Conservation (phyloP, 1,140 invertebrate genomes). For the Platyscapa corneri region DNA sequence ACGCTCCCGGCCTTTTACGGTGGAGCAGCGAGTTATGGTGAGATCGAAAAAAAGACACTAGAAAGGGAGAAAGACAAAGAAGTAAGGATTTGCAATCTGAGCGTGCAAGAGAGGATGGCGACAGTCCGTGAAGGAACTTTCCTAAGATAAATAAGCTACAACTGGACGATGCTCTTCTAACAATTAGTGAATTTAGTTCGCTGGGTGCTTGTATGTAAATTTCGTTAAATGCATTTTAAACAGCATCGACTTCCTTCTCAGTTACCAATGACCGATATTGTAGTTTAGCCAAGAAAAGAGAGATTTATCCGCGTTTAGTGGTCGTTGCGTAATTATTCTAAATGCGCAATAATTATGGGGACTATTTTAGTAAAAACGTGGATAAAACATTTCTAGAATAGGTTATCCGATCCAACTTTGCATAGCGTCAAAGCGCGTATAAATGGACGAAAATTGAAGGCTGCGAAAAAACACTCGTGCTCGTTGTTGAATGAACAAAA, state of each 20-base stretch:
- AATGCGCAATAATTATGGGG: no score
- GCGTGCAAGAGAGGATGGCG: not conserved
- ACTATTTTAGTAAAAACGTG: no score
- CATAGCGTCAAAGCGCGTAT: no score
- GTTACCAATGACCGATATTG: not conserved
- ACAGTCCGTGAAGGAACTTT: not conserved
- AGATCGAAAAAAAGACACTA: not conserved
- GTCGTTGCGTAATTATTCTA: no score
- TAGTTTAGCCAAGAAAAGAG: not conserved
- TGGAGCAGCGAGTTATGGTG: not conserved
- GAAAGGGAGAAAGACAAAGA: slow-evolving; percentile 9
- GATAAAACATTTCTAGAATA: no score
- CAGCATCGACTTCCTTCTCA: not conserved
- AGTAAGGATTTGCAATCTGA: slow-evolving; percentile 26
- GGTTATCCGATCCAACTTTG: no score
- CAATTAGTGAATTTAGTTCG: not conserved
- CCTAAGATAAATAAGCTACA: not conserved
- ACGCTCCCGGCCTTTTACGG: not conserved
- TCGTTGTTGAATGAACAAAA: no score
- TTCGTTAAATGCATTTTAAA: not conserved
- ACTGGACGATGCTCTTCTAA: slow-evolving; percentile 1
- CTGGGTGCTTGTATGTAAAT: slow-evolving; percentile 8
- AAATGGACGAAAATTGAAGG: no score
- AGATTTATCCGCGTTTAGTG: no score
- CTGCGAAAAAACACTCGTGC: no score